These are phyloP conservation scores for Lucilia sericata DNA, from an alignment of 1,140 invertebrate species.

Conservation along the genomic window DNA sequence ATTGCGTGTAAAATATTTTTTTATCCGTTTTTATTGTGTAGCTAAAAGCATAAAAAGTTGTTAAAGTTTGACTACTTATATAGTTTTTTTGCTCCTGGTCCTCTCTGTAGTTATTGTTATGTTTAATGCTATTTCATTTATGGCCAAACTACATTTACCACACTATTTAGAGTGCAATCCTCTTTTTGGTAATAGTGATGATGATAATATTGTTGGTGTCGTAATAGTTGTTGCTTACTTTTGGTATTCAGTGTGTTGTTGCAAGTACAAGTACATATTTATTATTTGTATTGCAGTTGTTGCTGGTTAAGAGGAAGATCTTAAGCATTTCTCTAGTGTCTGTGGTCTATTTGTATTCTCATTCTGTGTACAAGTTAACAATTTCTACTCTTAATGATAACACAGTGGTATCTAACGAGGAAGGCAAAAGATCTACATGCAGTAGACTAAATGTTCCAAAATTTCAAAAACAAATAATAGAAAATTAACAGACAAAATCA, in stretches of 20 bases:
- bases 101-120: not conserved
- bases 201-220: not conserved
- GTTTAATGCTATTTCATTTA: conserved; percentile 28
- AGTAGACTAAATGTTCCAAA: no score
- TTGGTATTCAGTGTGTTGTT: not conserved
- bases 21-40: not conserved
- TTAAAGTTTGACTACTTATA: conserved; percentile 9
- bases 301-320: not conserved
- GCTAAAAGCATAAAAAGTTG: conserved; percentile 17
- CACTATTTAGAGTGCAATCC: conserved; percentile 7
- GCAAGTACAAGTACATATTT: not conserved
- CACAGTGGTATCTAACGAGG: not conserved
- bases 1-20: conserved; percentile 1
- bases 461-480: no score
- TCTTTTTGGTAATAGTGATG: not conserved
- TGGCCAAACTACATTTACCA: conserved; percentile 27
- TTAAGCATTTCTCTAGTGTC: not conserved
- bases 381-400: not conserved
- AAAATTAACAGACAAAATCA: no score
- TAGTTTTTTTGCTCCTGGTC: not conserved
- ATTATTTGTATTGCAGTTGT: not conserved
- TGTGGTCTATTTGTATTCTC: conserved; percentile 15
- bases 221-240: conserved; percentile 6
- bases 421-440: no score
- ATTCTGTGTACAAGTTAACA: not conserved